phyloP scores from a whole-genome alignment of 2,113 vertebrate species.

The Rostratula benghalensis region DNA sequence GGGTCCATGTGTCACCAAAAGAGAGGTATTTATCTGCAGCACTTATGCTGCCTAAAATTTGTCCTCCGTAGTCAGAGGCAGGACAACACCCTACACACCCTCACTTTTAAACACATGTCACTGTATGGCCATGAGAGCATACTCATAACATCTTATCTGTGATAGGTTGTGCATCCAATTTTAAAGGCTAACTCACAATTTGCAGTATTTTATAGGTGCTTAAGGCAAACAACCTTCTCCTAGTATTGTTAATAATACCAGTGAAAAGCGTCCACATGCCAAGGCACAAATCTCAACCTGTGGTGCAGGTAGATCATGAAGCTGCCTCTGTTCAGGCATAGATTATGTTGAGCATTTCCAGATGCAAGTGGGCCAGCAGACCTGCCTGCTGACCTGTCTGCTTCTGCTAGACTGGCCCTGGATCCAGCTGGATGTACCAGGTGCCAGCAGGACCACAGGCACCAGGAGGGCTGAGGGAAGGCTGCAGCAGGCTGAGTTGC shows the following conservation, averaged over 20 bases:
- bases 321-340: neutral
- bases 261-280: neutral
- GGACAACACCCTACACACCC: neutral
- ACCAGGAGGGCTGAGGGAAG: neutral
- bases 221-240: neutral
- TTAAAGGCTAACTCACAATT: neutral
- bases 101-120: neutral
- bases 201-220: neutral
- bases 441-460: neutral
- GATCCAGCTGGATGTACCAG: neutral
- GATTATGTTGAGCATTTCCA: neutral
- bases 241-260: neutral
- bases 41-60: neutral
- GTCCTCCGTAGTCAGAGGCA: neutral
- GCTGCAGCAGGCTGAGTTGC: neutral
- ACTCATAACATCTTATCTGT: neutral
- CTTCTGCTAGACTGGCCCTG: neutral
- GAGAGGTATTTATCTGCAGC: neutral
- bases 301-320: neutral
- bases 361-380: neutral
- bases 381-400: neutral
- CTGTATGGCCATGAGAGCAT: neutral
- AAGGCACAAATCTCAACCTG: neutral
- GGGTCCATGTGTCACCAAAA: neutral
- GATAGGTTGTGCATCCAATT: neutral